Evolutionary conservation across 2,888 invertebrate genomes (phyloP).

Genomic region (Oegoconia quadripuncta): DNA sequence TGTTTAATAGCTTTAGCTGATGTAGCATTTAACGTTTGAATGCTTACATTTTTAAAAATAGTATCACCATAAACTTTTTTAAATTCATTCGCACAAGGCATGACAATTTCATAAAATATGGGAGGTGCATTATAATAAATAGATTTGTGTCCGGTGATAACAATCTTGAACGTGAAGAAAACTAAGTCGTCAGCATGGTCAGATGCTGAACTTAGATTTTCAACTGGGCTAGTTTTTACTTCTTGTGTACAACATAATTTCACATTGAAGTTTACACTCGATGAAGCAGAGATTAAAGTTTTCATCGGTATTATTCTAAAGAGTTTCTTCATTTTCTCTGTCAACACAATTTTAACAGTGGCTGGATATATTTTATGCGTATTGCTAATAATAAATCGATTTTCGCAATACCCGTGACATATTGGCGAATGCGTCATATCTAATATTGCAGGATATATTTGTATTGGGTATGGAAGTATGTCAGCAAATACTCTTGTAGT

Average conservation of each 20-base stretch:
- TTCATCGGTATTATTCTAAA: slow-evolving; percentile 30
- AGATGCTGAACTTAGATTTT: too few relatives aligned
- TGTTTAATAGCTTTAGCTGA: too few relatives aligned
- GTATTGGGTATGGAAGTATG: slow-evolving; percentile 7
- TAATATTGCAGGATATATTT: slow-evolving; percentile 19
- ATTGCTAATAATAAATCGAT: slow-evolving; percentile 29
- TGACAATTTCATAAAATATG: slow-evolving; percentile 56
- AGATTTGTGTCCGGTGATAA: too few relatives aligned
- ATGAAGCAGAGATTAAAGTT: slow-evolving; percentile 19
- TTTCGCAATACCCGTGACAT: slow-evolving; percentile 27
- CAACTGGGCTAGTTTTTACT: too few relatives aligned
- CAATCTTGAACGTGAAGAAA: too few relatives aligned
- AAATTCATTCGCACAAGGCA: slow-evolving; percentile 47
- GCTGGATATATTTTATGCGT: slow-evolving; percentile 26
- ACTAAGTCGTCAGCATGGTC: too few relatives aligned
- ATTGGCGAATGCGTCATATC: slow-evolving; percentile 31
- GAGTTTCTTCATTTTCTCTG: slow-evolving; percentile 26
- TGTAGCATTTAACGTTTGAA: too few relatives aligned
- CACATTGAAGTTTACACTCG: slow-evolving; percentile 26
- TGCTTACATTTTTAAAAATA: too few relatives aligned
- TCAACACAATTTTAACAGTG: slow-evolving; percentile 28
- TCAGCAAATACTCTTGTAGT: slow-evolving; percentile 6
- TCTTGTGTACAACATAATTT: too few relatives aligned
- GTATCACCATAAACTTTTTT: slow-evolving; percentile 37
- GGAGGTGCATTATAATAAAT: slow-evolving; percentile 41